Evolutionary conservation across 2,888 invertebrate genomes (phyloP).

Genomic region (Andrena bicolor): DNA sequence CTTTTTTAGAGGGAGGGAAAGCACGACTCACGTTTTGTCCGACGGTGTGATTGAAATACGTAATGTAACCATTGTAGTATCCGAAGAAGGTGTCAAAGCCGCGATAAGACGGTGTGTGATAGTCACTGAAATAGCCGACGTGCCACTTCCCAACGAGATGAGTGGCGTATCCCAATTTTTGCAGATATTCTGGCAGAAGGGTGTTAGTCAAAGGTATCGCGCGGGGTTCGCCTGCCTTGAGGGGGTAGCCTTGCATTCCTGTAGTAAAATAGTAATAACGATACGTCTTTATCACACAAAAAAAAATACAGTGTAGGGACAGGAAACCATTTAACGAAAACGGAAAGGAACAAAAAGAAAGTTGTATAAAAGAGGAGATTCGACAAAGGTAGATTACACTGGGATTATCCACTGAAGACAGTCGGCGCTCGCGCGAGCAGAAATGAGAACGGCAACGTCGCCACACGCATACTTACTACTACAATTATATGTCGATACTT

Average conservation of each 20-base stretch:
- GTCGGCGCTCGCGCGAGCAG: too few relatives aligned
- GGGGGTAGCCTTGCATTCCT: slow-evolving; percentile 87
- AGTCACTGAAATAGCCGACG: slow-evolving; percentile 85
- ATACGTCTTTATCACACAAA: too few relatives aligned
- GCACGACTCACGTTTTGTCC: slow-evolving; percentile 66
- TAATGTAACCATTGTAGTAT: slow-evolving; percentile 93
- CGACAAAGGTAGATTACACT: too few relatives aligned
- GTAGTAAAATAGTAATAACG: not conserved
- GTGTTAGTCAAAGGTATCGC: slow-evolving; percentile 85
- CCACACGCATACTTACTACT: too few relatives aligned
- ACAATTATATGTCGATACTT: too few relatives aligned
- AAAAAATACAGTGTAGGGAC: too few relatives aligned
- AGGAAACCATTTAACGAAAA: too few relatives aligned
- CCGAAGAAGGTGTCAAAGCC: slow-evolving; percentile 95
- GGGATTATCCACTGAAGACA: too few relatives aligned
- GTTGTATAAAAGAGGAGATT: too few relatives aligned
- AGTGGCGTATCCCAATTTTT: slow-evolving; percentile 85
- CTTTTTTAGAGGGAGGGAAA: too few relatives aligned
- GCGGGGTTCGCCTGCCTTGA: slow-evolving; percentile 85
- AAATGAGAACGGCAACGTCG: too few relatives aligned
- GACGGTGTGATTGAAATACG: slow-evolving; percentile 91
- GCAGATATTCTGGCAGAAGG: slow-evolving; percentile 86
- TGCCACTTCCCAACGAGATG: slow-evolving; percentile 88
- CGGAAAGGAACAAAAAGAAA: too few relatives aligned
- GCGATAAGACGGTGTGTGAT: slow-evolving; percentile 89